Conservation (phyloP, 2,888 invertebrate genomes). For the Sarcophaga rosellei region DNA sequence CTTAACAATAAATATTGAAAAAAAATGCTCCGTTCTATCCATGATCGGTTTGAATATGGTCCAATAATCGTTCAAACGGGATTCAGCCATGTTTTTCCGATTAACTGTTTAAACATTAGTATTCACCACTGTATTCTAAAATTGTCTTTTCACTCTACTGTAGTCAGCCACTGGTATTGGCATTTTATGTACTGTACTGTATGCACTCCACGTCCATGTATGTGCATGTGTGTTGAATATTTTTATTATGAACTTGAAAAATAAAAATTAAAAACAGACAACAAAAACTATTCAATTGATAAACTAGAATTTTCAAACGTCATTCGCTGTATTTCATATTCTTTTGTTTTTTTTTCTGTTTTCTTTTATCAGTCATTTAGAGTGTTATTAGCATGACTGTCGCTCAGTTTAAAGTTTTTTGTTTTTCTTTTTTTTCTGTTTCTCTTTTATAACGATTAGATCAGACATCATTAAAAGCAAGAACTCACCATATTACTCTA, state of each 20-base stretch:
- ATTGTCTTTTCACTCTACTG: too few species aligned
- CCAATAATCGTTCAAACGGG: too few species aligned
- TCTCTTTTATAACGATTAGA: slow-evolving; percentile 29
- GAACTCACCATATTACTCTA: too few species aligned
- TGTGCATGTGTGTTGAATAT: background rate
- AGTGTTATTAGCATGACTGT: background rate
- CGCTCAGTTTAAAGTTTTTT: background rate
- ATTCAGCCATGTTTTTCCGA: too few species aligned
- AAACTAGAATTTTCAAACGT: slow-evolving; percentile 57
- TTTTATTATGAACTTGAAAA: slow-evolving; percentile 49
- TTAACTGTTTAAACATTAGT: too few species aligned
- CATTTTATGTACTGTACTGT: too few species aligned
- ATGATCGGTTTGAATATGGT: too few species aligned
- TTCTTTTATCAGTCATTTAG: background rate
- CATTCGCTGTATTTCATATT: background rate
- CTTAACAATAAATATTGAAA: too few species aligned
- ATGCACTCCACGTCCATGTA: background rate
- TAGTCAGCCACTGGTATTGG: too few species aligned
- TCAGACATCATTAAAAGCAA: slow-evolving; percentile 16
- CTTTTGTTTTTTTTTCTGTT: slow-evolving; percentile 10
- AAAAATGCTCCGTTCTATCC: too few species aligned
- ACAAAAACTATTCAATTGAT: slow-evolving; percentile 46
- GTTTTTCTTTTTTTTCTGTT: background rate
- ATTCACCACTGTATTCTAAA: too few species aligned
- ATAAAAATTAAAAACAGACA: too few species aligned